A percentile compares a stretch with the other conserved stretches of the same genome.
Evolutionary conservation across 1,140 invertebrate genomes (phyloP).

Genomic region (Phortica variegata): DNA sequence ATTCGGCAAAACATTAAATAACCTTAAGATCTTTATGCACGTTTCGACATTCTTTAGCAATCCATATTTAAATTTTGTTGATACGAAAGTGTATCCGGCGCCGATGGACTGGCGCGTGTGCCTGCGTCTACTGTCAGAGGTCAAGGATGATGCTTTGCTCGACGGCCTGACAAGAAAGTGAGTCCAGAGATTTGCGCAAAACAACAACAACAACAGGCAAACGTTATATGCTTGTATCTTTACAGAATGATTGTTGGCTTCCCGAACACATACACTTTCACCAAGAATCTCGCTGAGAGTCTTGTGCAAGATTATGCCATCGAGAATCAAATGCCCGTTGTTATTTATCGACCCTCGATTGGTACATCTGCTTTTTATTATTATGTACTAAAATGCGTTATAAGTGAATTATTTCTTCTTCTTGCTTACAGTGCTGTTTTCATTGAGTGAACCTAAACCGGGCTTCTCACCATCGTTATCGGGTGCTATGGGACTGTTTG

Average conservation of each 20-base stretch:
- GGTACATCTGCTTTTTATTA: slow-evolving; percentile 34
- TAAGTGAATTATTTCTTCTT: neutral
- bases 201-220: neutral
- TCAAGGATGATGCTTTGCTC: slow-evolving; percentile 25
- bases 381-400: neutral
- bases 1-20: slow-evolving; percentile 66
- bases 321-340: slow-evolving; percentile 71
- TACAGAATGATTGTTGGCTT: slow-evolving; percentile 66
- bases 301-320: slow-evolving; percentile 70
- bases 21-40: slow-evolving; percentile 74
- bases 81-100: slow-evolving; percentile 66
- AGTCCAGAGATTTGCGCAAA: neutral
- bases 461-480: slow-evolving; percentile 40
- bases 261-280: slow-evolving; percentile 86
- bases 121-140: slow-evolving; percentile 31
- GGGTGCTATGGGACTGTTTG: slow-evolving; percentile 48
- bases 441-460: slow-evolving; percentile 33
- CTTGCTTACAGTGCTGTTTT: slow-evolving; percentile 30
- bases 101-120: slow-evolving; percentile 49
- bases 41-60: slow-evolving; percentile 74
- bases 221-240: neutral
- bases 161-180: slow-evolving; percentile 42
- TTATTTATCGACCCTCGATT: slow-evolving; percentile 90
- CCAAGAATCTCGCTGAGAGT: slow-evolving; percentile 79
- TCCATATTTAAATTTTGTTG: slow-evolving; percentile 67